Evolutionary conservation across 2,888 invertebrate species (phyloP), one percentile per base, ranked within the genome.

Genomic region (Phragmatobia fuliginosa): DNA sequence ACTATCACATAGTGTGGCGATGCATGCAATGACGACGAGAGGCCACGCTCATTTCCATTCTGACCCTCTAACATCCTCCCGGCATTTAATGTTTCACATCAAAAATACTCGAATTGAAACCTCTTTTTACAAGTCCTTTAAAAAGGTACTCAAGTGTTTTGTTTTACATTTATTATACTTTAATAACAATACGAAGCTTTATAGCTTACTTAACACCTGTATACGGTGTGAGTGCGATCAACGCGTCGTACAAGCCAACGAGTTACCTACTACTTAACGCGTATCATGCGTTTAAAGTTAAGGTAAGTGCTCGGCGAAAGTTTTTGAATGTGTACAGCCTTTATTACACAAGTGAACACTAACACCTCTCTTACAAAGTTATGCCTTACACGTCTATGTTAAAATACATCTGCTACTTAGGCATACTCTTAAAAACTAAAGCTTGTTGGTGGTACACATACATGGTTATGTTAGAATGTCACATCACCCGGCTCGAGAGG

Each of bases 241-340:
- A 64, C 64, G 66, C 69, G 71, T 60, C 74, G 41, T 66, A 76
- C 83, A 78, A 85, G 78, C 78, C 84, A 83, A 85, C 79, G 85
- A 81, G 82, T 77, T 80, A 84, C 83, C 82, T 82, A 80, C 73
- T 78, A 78, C 84, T 83, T 76, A 77, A 79, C 74, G 79, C 81
- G 74, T 81, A 85, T 85, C 82, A 81, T 81, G 80, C 83, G 80
- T 78, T 83, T 76, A 74, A 80, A 83, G 74, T 84, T 77, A 77
- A 80, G 80, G 77, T 78, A 82, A 82, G 84, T 83, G 80, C 77
- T 79, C 59, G 62, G 67, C 71, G 67, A 79, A 81, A 83, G 73
- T 81, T 83, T 79, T 83, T 81, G 82, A 79, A 79, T 81, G 80
- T 81, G 75, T 72, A 79, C 73, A 69, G 75, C 75, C 77, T 79